Evolutionary conservation across 1,140 invertebrate genomes (phyloP).

Genomic region (Meloidogyne exigua): DNA sequence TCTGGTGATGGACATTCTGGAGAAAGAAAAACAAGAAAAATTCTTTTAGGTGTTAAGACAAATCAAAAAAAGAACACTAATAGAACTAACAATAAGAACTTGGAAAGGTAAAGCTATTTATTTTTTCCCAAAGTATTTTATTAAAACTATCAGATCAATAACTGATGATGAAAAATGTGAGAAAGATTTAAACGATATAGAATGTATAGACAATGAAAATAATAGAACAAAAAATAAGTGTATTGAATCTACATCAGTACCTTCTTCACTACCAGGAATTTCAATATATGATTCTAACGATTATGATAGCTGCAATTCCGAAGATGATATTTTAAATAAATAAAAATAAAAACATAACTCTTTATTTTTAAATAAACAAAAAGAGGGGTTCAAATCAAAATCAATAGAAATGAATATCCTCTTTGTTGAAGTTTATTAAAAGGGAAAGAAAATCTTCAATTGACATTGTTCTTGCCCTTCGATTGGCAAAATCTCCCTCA

Average conservation of each 20-base stretch:
- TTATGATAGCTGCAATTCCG: not conserved
- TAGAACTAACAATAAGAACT: not conserved
- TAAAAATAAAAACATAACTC: not conserved
- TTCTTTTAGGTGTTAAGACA: not conserved
- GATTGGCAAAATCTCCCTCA: constrained; percentile 71
- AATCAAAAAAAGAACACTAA: not conserved
- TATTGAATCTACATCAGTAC: not conserved
- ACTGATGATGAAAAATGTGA: not conserved
- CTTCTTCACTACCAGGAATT: not conserved
- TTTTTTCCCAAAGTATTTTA: not conserved
- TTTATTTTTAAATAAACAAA: constrained; percentile 13
- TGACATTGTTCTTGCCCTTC: constrained; percentile 87
- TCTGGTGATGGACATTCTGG: not conserved
- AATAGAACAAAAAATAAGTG: too few species aligned
- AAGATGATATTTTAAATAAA: not conserved
- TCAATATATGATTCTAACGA: not conserved
- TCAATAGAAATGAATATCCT: constrained; percentile 58
- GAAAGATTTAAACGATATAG: not conserved
- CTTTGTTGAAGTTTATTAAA: constrained; percentile 58
- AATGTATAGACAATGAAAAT: not conserved
- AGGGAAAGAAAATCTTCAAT: constrained; percentile 88
- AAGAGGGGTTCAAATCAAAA: constrained; percentile 5
- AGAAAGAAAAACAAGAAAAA: not conserved
- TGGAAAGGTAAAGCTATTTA: not conserved
- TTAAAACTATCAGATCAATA: not conserved